These are phyloP conservation scores for Tenthredo mesomela DNA, from an alignment of 2,888 invertebrate species.

Conservation along the genomic window DNA sequence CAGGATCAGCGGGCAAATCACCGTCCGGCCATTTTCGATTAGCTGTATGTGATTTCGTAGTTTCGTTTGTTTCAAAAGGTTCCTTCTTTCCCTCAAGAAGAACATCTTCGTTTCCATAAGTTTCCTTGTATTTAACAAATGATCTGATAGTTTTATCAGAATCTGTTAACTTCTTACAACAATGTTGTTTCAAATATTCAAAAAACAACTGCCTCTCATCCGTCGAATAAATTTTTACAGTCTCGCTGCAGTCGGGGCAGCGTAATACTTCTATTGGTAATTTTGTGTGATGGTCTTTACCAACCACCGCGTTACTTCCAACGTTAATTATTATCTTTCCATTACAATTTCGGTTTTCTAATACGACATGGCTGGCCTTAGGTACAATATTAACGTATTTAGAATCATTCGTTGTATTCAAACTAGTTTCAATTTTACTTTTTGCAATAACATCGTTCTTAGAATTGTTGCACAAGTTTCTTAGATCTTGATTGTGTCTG, in stretches of 20 bases:
- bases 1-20: constrained; percentile 52
- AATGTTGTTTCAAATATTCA: constrained; percentile 51
- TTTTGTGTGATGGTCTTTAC: constrained; percentile 15
- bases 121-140: constrained; percentile 36
- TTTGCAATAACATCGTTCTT: neutral
- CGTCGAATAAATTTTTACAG: constrained; percentile 44
- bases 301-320: neutral
- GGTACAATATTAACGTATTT: constrained; percentile 24
- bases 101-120: constrained; percentile 6
- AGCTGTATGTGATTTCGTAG: neutral
- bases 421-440: neutral
- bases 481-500: neutral
- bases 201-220: constrained; percentile 48
- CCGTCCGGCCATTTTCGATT: constrained; percentile 47
- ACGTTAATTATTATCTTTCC: constrained; percentile 39
- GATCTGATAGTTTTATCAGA: constrained; percentile 12
- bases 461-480: neutral
- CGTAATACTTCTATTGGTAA: constrained; percentile 50
- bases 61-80: neutral
- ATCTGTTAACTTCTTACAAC: constrained; percentile 2
- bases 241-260: constrained; percentile 50
- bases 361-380: constrained; percentile 17
- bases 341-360: neutral
- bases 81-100: neutral
- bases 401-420: neutral